phyloP scores from a whole-genome alignment of 1,140 invertebrate genomes.

The Rhagoletis pomonella region DNA sequence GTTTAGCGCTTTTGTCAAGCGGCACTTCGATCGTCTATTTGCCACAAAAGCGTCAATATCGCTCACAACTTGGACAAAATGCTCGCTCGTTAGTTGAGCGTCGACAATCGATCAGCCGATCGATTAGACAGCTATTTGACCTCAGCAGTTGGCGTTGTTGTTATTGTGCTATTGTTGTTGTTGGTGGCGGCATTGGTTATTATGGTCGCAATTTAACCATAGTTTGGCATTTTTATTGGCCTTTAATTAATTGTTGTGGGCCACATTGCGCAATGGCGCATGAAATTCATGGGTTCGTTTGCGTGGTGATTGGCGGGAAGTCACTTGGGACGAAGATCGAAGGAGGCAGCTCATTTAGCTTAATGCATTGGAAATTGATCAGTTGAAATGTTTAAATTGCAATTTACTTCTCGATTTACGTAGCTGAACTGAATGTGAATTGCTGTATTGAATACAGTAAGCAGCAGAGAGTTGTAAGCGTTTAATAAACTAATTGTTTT shows the following conservation, averaged over 20 bases:
- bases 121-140: constrained; percentile 14
- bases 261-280: constrained; percentile 21
- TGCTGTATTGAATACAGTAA: too few species aligned
- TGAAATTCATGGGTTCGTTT: constrained; percentile 1
- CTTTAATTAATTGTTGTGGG: constrained; percentile 47
- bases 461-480: too few species aligned
- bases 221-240: constrained; percentile 29
- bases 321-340: neutral
- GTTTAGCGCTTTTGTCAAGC: neutral
- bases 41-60: neutral
- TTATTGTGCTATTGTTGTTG: neutral
- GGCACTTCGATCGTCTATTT: neutral
- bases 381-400: neutral
- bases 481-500: too few species aligned
- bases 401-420: too few species aligned
- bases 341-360: neutral
- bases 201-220: constrained; percentile 10
- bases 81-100: neutral
- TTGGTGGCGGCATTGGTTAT: neutral
- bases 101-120: neutral
- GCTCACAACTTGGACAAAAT: constrained; percentile 16
- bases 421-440: too few species aligned
- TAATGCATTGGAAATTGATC: neutral
- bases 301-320: neutral
- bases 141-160: neutral